Evolutionary conservation across 2,113 vertebrate genomes (phyloP), one percentile per base, ranked within the genome.

Genomic region (Chamaetylas fuelleborni): DNA sequence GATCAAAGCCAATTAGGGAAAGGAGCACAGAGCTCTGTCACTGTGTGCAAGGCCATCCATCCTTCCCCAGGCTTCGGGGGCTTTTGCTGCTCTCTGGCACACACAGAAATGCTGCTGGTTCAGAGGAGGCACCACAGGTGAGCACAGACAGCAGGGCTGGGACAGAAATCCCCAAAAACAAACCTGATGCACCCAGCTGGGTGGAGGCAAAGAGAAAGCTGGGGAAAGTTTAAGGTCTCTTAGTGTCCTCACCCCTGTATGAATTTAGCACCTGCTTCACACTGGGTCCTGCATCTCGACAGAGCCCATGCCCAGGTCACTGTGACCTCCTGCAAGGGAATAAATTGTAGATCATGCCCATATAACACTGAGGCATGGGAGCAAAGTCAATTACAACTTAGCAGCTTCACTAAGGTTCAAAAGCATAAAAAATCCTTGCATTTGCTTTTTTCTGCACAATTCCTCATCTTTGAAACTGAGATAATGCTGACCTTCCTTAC

Each of bases 391-490:
- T 81, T 84, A 60, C 29, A 78, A 51, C 45, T 73, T n/a, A 79
- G 42, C 25, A 90, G 36, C 19, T 42, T 9, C 1, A n/a, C 16
- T 89, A 50, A 92, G 50, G 42, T 69, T 83, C 62, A 90, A 34
- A 91, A 62, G 11, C 16, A 70, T 71, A 76, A 86, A 85, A 95
- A 86, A 40, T 47, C 50, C 24, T 77, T 80, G 19, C 38, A 89
- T 65, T 77, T 82, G 12, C 54, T 86, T 90, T 91, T 88, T 57
- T 74, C 64, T 88, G 74, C 34, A 60, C 42, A 77, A 62, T 93
- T 96, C 58, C 19, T 95, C 56, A n/a, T 90, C 60, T 93, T 88
- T 88, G 81, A 92, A 88, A 70, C 16, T 19, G 47, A 87, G 38
- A 85, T 86, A 74, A 62, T 2, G 3, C 28, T 92, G 93, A 95